phyloP scores from a whole-genome alignment of 2,888 invertebrate genomes.

The Watsonalla binaria region DNA sequence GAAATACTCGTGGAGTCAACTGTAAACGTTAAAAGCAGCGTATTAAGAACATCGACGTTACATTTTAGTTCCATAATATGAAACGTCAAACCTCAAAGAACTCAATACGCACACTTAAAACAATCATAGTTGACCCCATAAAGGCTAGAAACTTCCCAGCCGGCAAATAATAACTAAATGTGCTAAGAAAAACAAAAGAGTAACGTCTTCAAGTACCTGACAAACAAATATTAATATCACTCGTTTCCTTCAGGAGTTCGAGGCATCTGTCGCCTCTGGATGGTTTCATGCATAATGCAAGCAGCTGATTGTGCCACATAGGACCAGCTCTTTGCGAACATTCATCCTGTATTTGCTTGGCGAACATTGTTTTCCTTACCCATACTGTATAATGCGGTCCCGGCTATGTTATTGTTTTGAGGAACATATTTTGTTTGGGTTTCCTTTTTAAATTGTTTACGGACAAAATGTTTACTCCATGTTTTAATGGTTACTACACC shows the following conservation, averaged over 20 bases:
- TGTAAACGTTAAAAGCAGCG: too few relatives aligned
- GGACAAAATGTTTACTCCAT: neutral
- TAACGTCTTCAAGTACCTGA: constrained; percentile 38
- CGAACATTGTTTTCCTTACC: constrained; percentile 25
- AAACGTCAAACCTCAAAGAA: neutral
- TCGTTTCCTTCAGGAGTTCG: constrained; percentile 33
- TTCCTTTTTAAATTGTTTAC: neutral
- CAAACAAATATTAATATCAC: constrained; percentile 56
- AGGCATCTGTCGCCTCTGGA: constrained; percentile 59
- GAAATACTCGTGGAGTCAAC: too few relatives aligned
- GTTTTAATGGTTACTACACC: too few relatives aligned
- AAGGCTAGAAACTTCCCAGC: neutral
- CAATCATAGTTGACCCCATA: neutral
- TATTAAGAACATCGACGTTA: too few relatives aligned
- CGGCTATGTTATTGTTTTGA: constrained; percentile 16
- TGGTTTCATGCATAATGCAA: constrained; percentile 74
- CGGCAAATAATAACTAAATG: neutral
- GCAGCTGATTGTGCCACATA: constrained; percentile 66
- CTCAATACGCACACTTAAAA: neutral
- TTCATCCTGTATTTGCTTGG: constrained; percentile 51
- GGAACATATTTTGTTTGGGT: constrained; percentile 4
- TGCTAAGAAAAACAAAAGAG: constrained; percentile 20
- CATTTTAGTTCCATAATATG: neutral
- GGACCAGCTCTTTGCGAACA: constrained; percentile 59
- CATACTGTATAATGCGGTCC: constrained; percentile 24